phyloP scores from a whole-genome alignment of 1,140 invertebrate genomes.

The Monochamus saltuarius region DNA sequence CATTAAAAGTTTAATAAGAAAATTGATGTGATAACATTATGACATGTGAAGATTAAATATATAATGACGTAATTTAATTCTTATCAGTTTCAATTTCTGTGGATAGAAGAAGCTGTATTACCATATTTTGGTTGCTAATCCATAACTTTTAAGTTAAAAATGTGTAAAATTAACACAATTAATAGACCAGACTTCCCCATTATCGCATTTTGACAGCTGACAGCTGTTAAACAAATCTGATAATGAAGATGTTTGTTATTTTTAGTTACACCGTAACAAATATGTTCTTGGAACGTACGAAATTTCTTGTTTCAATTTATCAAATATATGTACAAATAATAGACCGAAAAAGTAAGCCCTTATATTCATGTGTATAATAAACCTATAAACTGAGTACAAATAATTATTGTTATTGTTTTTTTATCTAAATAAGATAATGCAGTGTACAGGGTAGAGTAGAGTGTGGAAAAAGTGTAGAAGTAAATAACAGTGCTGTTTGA shows the following conservation, averaged over 20 bases:
- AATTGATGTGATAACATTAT: conserved; percentile 15
- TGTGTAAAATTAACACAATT: conserved; percentile 45
- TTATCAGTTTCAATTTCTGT: conserved; percentile 23
- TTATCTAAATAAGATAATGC: no score
- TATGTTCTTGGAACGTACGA: no score
- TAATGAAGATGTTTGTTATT: conserved; percentile 34
- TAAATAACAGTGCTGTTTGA: no score
- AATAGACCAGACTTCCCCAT: conserved; percentile 47
- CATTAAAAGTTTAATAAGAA: conserved; percentile 18
- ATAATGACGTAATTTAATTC: conserved; percentile 7
- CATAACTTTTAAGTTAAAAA: conserved; percentile 50
- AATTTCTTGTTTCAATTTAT: no score
- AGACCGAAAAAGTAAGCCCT: no score
- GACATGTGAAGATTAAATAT: conserved; percentile 8
- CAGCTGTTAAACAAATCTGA: conserved; percentile 45
- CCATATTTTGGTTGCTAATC: conserved; percentile 52
- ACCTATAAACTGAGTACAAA: no score
- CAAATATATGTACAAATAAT: no score
- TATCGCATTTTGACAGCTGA: conserved; percentile 49
- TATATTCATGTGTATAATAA: no score
- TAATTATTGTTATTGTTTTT: no score
- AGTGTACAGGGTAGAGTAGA: no score
- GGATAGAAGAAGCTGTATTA: conserved; percentile 32
- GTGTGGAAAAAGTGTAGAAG: no score
- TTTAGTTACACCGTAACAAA: no score